Base-by-base conservation (phyloP, 2,888 invertebrate species). In the Drosophila greeni region DNA sequence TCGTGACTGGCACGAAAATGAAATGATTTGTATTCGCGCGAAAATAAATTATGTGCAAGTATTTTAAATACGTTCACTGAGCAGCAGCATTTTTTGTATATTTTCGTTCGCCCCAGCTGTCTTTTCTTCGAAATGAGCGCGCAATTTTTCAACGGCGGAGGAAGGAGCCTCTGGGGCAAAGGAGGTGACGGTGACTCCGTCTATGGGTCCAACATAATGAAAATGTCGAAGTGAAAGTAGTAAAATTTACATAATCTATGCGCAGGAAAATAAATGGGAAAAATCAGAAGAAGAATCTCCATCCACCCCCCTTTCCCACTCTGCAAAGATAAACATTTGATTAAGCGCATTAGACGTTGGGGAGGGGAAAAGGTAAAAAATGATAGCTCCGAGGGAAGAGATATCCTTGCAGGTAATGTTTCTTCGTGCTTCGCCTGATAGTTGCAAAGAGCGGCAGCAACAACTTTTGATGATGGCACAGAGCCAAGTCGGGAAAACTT, bases 151-250 rank as follows among this genome's bases (percentile, higher is more conserved):
- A 82, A 65, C 23, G 8, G 20, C 40, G 5, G 4, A 57, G 49
- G 18, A 45, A 9, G 29, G 12, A 31, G 45, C 18, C 24, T 23
- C 20, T 14, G 29, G n/a, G 9, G 29, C 8, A 18, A 8, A 37
- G 55, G 37, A n/a, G 31, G 42, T 23, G 45, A 23, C 26, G 36
- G 53, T 56, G 72, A 52, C 47, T 57, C 56, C 70, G 70, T 74
- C 69, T 66, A 54, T 55, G 64, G 66, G 72, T 64, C 62, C 75
- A 45, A 70, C 71, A 74, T 83, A 84, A 81, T 85, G 83, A 85
- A 81, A 81, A 84, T 85, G 81, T 83, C 81, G 85, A 81, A 80
- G 81, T 84, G 83, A 84, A 81, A 81, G 85, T 81, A 85, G 81
- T 81, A 81, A 81, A 81, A 81, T 81, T 81, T 81, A 68, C 81